phyloP scores from a whole-genome alignment of 2,888 invertebrate genomes.

The Gymnosoma rotundatum region DNA sequence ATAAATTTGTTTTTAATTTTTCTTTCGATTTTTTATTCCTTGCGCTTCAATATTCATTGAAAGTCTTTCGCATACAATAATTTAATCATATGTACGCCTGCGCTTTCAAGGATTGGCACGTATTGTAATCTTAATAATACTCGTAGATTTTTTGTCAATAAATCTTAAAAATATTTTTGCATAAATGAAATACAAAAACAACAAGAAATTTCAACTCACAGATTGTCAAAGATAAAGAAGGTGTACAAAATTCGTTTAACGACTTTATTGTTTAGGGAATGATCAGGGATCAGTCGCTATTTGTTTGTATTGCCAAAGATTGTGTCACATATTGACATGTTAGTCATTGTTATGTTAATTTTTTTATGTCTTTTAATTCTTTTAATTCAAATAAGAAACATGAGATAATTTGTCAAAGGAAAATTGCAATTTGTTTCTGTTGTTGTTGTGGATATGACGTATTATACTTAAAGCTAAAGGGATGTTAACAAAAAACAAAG shows the following conservation, averaged over 20 bases:
- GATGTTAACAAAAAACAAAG: no score
- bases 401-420: slow-evolving; percentile 65
- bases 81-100: slow-evolving; percentile 69
- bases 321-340: slow-evolving; percentile 69
- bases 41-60: slow-evolving; percentile 35
- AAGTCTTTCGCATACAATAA: slow-evolving; percentile 26
- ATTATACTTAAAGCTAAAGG: no score
- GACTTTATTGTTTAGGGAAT: slow-evolving; percentile 63
- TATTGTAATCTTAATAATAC: background rate
- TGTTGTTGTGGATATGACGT: background rate
- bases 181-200: slow-evolving; percentile 36
- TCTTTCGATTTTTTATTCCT: slow-evolving; percentile 22
- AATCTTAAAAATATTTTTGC: slow-evolving; percentile 64
- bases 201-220: slow-evolving; percentile 13
- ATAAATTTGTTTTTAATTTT: slow-evolving; percentile 49
- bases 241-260: slow-evolving; percentile 64
- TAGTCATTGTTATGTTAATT: slow-evolving; percentile 65
- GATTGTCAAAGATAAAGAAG: slow-evolving; percentile 59
- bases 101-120: slow-evolving; percentile 69
- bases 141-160: slow-evolving; percentile 61
- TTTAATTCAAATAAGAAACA: slow-evolving; percentile 36
- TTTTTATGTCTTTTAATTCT: slow-evolving; percentile 37
- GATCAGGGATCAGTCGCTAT: slow-evolving; percentile 22
- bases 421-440: background rate
- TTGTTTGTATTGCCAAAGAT: slow-evolving; percentile 16